phyloP scores from a whole-genome alignment of 2,797 vertebrate genomes.

The Myotis myotis region DNA sequence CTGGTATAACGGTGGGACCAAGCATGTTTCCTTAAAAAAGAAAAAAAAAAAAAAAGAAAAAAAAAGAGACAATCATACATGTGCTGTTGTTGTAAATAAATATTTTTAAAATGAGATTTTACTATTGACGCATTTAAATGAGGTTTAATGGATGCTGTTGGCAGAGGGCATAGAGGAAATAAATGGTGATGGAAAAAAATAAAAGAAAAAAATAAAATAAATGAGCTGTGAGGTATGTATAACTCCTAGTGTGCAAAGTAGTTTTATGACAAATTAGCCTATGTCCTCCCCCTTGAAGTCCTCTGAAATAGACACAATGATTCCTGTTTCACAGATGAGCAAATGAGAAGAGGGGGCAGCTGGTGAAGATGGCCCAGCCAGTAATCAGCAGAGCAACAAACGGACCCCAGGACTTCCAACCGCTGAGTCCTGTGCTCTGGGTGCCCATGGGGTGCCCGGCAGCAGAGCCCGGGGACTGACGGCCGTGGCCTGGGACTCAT shows the following conservation, averaged over 20 bases:
- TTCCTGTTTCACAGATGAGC: neutral
- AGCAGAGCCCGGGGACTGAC: neutral
- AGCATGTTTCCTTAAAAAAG: neutral
- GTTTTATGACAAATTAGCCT: neutral
- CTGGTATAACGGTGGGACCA: neutral
- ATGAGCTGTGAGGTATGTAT: neutral
- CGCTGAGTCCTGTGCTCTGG: neutral
- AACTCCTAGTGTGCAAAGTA: neutral
- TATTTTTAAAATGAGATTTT: conserved; percentile 44
- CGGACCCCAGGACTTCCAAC: neutral
- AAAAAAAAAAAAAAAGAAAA: neutral
- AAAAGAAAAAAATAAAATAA: neutral
- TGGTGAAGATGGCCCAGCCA: neutral
- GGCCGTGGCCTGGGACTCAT: neutral
- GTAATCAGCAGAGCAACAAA: neutral
- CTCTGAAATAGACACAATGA: neutral
- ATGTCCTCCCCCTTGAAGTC: neutral
- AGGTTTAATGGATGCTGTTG: neutral
- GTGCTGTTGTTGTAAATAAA: neutral
- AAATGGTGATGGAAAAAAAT: too few relatives aligned
- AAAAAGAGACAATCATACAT: neutral
- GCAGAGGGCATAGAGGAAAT: too few relatives aligned
- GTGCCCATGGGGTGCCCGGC: rapidly evolving
- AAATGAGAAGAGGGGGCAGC: neutral
- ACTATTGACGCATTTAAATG: neutral